Conservation (phyloP, 2,113 vertebrate genomes). For the Cyprinus carpio region DNA sequence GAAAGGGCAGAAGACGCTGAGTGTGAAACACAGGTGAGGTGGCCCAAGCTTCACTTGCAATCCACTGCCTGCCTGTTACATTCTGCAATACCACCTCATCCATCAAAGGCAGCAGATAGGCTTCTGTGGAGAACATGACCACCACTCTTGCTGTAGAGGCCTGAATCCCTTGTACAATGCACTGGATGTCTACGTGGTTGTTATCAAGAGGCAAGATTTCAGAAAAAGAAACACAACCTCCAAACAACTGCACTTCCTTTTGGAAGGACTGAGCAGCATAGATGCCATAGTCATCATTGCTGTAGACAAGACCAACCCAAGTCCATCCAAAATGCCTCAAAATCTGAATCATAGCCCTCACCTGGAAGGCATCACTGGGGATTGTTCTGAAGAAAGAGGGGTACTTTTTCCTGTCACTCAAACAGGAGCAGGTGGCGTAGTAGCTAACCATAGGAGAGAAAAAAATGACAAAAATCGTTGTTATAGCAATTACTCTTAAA, state of each 20-base stretch:
- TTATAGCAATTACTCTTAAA: neutral
- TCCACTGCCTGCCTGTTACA: slow-evolving; percentile 60
- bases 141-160: slow-evolving; percentile 24
- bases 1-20: slow-evolving; percentile 55
- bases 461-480: neutral
- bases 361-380: slow-evolving; percentile 60
- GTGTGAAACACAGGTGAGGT: slow-evolving; percentile 56
- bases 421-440: slow-evolving; percentile 63
- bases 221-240: slow-evolving; percentile 49
- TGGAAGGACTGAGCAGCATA: slow-evolving; percentile 42
- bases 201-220: slow-evolving; percentile 49
- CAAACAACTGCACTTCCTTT: slow-evolving; percentile 42
- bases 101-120: slow-evolving; percentile 59
- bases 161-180: slow-evolving; percentile 34
- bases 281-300: slow-evolving; percentile 57
- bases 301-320: slow-evolving; percentile 47
- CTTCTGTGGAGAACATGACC: slow-evolving; percentile 49
- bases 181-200: slow-evolving; percentile 13
- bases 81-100: slow-evolving; percentile 60
- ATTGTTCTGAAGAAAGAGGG: slow-evolving; percentile 47
- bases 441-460: slow-evolving; percentile 60
- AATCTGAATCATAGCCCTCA: slow-evolving; percentile 51
- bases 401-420: slow-evolving; percentile 60
- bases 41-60: slow-evolving; percentile 64
- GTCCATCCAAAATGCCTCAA: slow-evolving; percentile 58